Conservation (phyloP, 64 coral and sea anemone species). For the Exaiptasia diaphana region DNA sequence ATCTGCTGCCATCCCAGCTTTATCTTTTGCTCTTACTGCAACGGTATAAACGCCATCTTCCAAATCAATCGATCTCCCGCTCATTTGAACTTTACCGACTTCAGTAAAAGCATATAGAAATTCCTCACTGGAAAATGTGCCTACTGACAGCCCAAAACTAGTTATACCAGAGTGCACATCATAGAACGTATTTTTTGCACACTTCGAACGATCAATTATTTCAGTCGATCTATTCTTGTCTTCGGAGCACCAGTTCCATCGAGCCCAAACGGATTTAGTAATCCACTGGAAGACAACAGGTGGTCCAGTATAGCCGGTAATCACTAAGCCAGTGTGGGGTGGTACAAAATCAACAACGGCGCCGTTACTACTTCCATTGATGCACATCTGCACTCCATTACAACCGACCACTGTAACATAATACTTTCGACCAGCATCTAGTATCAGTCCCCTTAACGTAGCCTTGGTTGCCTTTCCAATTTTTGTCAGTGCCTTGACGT, state of each 20-base stretch:
- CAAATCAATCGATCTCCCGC: conserved; percentile 65
- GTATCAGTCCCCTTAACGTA: conserved; percentile 38
- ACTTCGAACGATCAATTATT: no score
- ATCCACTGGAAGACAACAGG: conserved; percentile 28
- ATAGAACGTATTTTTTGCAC: conserved; percentile 68
- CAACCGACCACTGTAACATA: conserved; percentile 72
- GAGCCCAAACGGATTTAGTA: conserved; percentile 80
- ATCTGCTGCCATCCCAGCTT: conserved; percentile 53
- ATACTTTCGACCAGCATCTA: conserved; percentile 79
- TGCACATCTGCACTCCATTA: conserved; percentile 86
- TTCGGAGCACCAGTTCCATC: conserved; percentile 90
- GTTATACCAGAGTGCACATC: conserved; percentile 77
- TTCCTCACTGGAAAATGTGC: conserved; percentile 33
- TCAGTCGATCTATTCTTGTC: conserved; percentile 49
- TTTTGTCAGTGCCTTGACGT: conserved; percentile 44
- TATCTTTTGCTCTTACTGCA: conserved; percentile 77
- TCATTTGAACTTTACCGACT: conserved; percentile 61
- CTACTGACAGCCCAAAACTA: conserved; percentile 77
- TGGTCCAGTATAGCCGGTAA: not conserved
- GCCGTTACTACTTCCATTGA: conserved; percentile 84
- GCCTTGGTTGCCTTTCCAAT: conserved; percentile 48
- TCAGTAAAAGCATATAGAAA: conserved; percentile 49
- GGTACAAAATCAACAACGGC: conserved; percentile 75
- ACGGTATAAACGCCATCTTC: conserved; percentile 85
- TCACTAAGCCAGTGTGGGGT: conserved; percentile 66